A percentile compares a stretch with the other conserved stretches of the same genome.
Conservation (phyloP, 1,140 invertebrate species). For the Phocides pigmalion region DNA sequence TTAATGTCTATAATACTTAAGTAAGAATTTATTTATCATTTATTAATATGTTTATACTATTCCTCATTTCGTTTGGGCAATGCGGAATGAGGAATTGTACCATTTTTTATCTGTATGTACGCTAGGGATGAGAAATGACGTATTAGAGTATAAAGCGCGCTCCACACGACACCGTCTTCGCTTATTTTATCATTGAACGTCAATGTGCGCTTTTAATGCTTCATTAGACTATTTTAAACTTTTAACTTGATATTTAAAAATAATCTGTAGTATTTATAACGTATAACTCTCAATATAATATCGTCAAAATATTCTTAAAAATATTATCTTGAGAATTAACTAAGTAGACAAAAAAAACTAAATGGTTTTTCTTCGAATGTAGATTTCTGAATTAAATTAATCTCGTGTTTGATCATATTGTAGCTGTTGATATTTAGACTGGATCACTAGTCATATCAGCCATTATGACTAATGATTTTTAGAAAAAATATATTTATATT, state of each 20-base stretch:
- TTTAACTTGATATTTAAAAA: background rate
- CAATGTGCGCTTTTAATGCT: background rate
- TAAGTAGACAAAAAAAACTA: too few species aligned
- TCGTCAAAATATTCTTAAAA: background rate
- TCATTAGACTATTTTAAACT: background rate
- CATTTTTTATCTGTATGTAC: constrained; percentile 17
- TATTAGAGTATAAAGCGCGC: constrained; percentile 37
- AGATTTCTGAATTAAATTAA: constrained; percentile 1
- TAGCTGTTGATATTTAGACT: constrained; percentile 51
- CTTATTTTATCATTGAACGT: background rate
- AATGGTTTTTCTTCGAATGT: background rate
- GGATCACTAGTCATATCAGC: constrained; percentile 78
- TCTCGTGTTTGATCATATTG: constrained; percentile 16
- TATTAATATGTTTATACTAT: constrained; percentile 46
- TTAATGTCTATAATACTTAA: constrained; percentile 27
- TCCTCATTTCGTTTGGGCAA: constrained; percentile 80
- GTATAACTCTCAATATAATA: background rate
- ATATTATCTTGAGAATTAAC: background rate
- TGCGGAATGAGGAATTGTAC: constrained; percentile 79
- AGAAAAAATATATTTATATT: constrained; percentile 68
- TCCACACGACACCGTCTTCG: constrained; percentile 39
- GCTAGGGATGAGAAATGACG: constrained; percentile 34
- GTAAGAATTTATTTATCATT: constrained; percentile 16
- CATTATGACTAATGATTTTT: constrained; percentile 78
- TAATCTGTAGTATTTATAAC: background rate